Percentiles rank a stretch among this genome's conserved stretches.
Evolutionary conservation across 2,113 vertebrate species (phyloP).

Genomic region (Vulpes lagopus): DNA sequence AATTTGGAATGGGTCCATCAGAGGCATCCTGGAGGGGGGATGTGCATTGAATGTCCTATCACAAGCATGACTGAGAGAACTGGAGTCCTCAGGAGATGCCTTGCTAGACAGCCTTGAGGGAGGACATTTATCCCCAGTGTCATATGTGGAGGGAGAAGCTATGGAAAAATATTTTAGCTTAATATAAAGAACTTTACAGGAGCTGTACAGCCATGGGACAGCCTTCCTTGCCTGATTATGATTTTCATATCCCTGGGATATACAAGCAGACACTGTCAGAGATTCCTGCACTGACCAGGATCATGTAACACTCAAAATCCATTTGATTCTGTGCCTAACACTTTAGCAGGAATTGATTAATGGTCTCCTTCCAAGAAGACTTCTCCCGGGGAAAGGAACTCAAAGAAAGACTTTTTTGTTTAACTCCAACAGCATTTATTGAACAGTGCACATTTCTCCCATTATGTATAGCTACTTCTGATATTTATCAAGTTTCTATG

Average conservation of each 20-base stretch:
- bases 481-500: background rate
- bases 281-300: background rate
- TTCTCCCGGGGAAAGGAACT: background rate
- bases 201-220: background rate
- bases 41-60: background rate
- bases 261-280: background rate
- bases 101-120: background rate
- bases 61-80: background rate
- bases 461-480: background rate
- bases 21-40: background rate
- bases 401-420: background rate
- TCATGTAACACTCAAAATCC: background rate
- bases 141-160: background rate
- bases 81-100: background rate
- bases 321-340: background rate
- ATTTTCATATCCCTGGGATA: background rate
- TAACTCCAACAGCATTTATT: background rate
- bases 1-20: background rate
- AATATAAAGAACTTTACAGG: constrained; percentile 16
- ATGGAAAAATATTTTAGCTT: background rate
- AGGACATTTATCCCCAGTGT: background rate
- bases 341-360: background rate
- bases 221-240: background rate
- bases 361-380: background rate
- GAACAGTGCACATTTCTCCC: background rate